Evolutionary conservation across 2,113 vertebrate species (phyloP).

Genomic region (Trochalopteron elliotii): DNA sequence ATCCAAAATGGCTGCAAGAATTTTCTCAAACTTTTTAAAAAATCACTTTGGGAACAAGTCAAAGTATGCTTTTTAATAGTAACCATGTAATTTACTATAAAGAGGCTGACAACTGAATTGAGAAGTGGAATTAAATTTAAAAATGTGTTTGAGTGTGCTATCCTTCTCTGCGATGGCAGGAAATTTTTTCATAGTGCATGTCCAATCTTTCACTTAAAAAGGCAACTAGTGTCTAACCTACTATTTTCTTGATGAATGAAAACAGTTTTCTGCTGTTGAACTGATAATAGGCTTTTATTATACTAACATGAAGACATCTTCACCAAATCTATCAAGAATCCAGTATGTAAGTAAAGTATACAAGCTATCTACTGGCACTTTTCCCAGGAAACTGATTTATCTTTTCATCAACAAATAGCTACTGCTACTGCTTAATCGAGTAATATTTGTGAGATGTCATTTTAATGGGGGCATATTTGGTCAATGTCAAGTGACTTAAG

Average conservation of each 20-base stretch:
- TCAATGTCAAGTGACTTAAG: conserved; percentile 57
- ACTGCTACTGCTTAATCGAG: conserved; percentile 51
- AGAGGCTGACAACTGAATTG: conserved; percentile 46
- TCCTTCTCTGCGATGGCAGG: conserved; percentile 50
- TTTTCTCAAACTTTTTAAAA: conserved; percentile 50
- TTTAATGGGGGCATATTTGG: conserved; percentile 48
- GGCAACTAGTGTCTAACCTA: conserved; percentile 57
- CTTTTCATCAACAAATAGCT: conserved; percentile 65
- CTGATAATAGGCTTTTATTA: conserved; percentile 73
- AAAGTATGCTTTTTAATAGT: conserved; percentile 50
- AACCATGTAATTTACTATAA: conserved; percentile 43
- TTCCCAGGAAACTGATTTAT: conserved; percentile 73
- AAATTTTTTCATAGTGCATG: conserved; percentile 46
- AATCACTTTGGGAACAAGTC: conserved; percentile 45
- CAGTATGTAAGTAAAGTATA: conserved; percentile 43
- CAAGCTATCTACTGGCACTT: conserved; percentile 68
- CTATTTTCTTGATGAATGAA: conserved; percentile 68
- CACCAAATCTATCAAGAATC: conserved; percentile 70
- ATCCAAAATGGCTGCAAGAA: conserved; percentile 45
- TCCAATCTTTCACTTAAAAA: conserved; percentile 67
- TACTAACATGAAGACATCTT: conserved; percentile 64
- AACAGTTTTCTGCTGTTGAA: conserved; percentile 68
- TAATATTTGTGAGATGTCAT: conserved; percentile 59
- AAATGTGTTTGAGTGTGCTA: conserved; percentile 35
- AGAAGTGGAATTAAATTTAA: conserved; percentile 55